These are phyloP conservation scores for Limnephilus marmoratus DNA, from an alignment of 2,888 invertebrate species.

Conservation along the genomic window DNA sequence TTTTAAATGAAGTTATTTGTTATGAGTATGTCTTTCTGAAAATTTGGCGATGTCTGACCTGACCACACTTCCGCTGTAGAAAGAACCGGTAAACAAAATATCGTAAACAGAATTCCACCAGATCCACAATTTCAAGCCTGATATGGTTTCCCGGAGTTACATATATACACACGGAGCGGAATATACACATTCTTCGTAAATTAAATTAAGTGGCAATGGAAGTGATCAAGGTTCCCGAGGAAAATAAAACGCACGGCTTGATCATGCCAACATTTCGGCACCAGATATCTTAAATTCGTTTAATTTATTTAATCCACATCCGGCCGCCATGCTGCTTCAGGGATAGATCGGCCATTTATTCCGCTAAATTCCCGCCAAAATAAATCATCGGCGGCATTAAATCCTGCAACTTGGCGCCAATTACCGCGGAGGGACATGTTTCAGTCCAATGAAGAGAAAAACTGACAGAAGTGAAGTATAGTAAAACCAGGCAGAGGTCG, in stretches of 20 bases:
- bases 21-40: neutral
- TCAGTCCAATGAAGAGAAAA: neutral
- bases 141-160: neutral
- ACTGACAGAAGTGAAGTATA: too few species aligned
- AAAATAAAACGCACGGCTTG: neutral
- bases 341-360: conserved; percentile 7
- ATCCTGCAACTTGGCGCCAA: neutral
- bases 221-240: neutral
- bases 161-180: neutral
- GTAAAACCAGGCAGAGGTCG: too few species aligned
- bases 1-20: neutral
- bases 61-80: neutral
- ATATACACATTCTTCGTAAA: neutral
- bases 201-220: neutral
- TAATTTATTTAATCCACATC: neutral
- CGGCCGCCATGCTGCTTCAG: neutral
- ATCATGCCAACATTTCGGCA: neutral
- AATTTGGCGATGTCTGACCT: neutral
- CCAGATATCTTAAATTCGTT: neutral
- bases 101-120: neutral
- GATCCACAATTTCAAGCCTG: neutral
- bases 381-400: neutral
- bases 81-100: neutral
- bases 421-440: neutral
- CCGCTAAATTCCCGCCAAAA: neutral